phyloP scores from a whole-genome alignment of 2,888 invertebrate species.

The Aphelenchoides bicaudatus region DNA sequence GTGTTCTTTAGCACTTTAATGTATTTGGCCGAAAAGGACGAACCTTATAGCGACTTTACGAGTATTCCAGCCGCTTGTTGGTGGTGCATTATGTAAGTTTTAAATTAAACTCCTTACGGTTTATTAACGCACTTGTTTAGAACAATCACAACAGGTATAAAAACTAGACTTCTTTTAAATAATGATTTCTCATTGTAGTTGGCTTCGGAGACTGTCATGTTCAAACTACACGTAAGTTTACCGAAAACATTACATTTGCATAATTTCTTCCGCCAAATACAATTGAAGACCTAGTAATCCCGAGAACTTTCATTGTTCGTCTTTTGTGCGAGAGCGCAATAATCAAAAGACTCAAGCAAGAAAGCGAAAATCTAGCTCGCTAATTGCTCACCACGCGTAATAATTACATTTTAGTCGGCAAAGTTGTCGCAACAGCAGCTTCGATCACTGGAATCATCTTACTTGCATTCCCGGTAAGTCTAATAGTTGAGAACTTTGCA shows the following conservation, averaged over 20 bases:
- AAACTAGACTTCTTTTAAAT: background rate
- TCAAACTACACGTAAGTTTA: conserved; percentile 46
- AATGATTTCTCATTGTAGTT: conserved; percentile 37
- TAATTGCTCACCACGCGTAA: too few species aligned
- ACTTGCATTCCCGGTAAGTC: conserved; percentile 57
- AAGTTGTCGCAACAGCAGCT: conserved; percentile 55
- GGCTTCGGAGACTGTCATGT: conserved; percentile 58
- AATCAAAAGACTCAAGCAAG: background rate
- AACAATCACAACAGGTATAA: background rate
- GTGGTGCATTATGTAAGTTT: conserved; percentile 50
- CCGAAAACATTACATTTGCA: too few species aligned
- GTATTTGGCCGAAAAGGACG: conserved; percentile 58
- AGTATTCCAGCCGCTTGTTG: conserved; percentile 59
- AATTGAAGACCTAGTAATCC: background rate
- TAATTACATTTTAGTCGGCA: conserved; percentile 57
- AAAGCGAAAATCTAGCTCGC: too few species aligned
- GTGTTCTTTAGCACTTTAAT: conserved; percentile 58
- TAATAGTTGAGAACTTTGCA: conserved; percentile 60
- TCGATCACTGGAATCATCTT: conserved; percentile 58
- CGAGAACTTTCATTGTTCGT: background rate
- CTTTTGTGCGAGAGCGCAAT: background rate
- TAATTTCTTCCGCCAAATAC: too few species aligned
- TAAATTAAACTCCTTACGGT: background rate
- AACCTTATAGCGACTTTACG: conserved; percentile 53
- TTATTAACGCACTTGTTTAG: too few species aligned